Evolutionary conservation across 30 jellyfish, hydroid and myxozoan species (phyloP), one percentile per base, ranked within the genome.

Genomic region (Thelohanellus kitauei): DNA sequence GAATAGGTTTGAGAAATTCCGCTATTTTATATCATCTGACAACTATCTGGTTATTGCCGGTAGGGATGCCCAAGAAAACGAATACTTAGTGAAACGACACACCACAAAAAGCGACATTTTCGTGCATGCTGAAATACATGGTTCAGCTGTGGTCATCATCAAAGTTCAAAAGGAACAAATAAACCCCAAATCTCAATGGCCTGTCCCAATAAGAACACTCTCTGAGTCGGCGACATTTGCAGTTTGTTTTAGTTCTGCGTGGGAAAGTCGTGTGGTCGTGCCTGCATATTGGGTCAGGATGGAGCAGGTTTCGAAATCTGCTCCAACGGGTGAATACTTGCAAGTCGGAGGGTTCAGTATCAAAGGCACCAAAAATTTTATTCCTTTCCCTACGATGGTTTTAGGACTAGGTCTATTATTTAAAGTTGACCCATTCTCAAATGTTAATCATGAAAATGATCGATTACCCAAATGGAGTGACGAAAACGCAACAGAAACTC

Each of bases 221-320:
- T 53, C 57, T 43, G 88, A 78, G 58, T 88, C 97, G 8, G 97
- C 88, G 8, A 62, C 88, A 18, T 55, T 78, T 84, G 97, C 97
- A 0, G 66, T 78, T 14, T 78, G 89, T 29, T 57, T 63, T 82
- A 78, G 97, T 47, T 87, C 85, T 23, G 97, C 89, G 20, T 78
- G 97, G 97, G 86, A 78, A 14, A 84, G 84, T 22, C 64, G 84
- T 24, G 83, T 78, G 31, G 89, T 63, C 14, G 64, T 87, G 8
- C 66, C 85, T 45, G 97, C 97, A 17, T 78, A 87, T 87, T 78
- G 97, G 97, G 97, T 78, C 5, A 39, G 53, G 17, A 85, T 58
- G 50, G 35, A 78, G 30, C 97, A 78, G 85, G 97, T 78, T 39
- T 78, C 97, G 15, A 78, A 78, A 44, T 63, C 97, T 4, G 88